Conservation (phyloP, 2,797 vertebrate genomes). For the Takifugu rubripes region DNA sequence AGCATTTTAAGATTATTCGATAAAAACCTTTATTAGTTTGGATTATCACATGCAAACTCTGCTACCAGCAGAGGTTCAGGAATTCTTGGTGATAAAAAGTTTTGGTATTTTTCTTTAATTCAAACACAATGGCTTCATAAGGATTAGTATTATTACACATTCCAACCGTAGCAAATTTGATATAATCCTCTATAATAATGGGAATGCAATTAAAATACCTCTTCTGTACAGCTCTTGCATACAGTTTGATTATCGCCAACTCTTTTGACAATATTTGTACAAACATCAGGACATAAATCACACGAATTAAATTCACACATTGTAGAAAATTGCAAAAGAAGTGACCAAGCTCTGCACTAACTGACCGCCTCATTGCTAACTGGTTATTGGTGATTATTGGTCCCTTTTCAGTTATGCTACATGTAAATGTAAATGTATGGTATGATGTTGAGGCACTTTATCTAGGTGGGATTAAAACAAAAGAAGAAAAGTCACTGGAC, state of each 20-base stretch:
- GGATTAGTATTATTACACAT: conserved; percentile 55
- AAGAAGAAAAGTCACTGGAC: conserved; percentile 6
- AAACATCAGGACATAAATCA: conserved; percentile 34
- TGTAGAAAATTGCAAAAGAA: conserved; percentile 28
- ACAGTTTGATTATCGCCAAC: conserved; percentile 51
- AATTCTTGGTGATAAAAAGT: conserved; percentile 36
- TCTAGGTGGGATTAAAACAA: conserved; percentile 17
- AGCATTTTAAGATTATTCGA: conserved; percentile 29
- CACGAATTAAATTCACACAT: conserved; percentile 30
- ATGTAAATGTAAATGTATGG: conserved; percentile 35
- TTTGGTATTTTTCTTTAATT: conserved; percentile 62
- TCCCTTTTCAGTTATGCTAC: conserved; percentile 12
- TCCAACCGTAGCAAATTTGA: conserved; percentile 57
- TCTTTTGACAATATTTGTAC: conserved; percentile 31
- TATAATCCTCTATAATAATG: conserved; percentile 62
- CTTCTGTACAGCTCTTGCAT: conserved; percentile 73
- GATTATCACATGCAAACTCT: conserved; percentile 67
- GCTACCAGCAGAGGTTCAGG: conserved; percentile 37
- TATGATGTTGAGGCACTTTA: conserved; percentile 60
- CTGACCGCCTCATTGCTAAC: conserved; percentile 9
- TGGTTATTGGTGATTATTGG: no score
- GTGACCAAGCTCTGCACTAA: conserved; percentile 15
- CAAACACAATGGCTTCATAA: conserved; percentile 68
- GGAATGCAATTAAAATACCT: conserved; percentile 80
- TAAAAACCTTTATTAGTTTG: conserved; percentile 68